Evolutionary conservation across 2,797 vertebrate species (phyloP).

Genomic region (Crocodylus rhombifer): DNA sequence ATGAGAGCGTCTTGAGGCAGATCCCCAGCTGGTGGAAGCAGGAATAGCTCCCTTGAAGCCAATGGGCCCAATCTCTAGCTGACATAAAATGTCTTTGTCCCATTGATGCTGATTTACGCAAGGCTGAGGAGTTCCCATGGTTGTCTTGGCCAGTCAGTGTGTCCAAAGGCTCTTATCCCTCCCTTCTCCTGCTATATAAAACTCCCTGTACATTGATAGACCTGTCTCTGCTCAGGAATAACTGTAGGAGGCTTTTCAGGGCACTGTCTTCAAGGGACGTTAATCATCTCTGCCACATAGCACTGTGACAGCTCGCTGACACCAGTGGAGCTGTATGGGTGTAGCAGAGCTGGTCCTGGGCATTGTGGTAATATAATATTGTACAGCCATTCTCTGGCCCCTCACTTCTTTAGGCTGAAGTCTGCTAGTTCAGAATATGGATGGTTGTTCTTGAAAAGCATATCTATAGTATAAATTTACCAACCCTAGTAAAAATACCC

Average conservation of each 20-base stretch:
- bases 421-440: too few relatives aligned
- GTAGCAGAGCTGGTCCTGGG: too few relatives aligned
- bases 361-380: too few relatives aligned
- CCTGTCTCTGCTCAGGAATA: not conserved
- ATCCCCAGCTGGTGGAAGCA: not conserved
- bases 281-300: not conserved
- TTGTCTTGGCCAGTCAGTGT: not conserved
- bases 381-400: too few relatives aligned
- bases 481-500: not conserved
- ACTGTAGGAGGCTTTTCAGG: not conserved
- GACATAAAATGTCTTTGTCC: too few relatives aligned
- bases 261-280: not conserved
- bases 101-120: not conserved
- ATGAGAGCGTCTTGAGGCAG: not conserved
- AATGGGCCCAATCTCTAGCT: too few relatives aligned
- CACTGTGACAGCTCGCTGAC: not conserved
- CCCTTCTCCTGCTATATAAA: not conserved
- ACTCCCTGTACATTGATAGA: not conserved
- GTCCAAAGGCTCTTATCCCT: too few relatives aligned
- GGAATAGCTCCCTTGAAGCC: too few relatives aligned
- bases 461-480: not conserved
- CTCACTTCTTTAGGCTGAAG: too few relatives aligned
- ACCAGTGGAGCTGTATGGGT: not conserved
- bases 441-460: too few relatives aligned
- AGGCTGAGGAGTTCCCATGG: not conserved